Base-by-base conservation (phyloP, 30 jellyfish, hydroid and myxozoan genomes). In the Hydractinia symbiolongicarpus region DNA sequence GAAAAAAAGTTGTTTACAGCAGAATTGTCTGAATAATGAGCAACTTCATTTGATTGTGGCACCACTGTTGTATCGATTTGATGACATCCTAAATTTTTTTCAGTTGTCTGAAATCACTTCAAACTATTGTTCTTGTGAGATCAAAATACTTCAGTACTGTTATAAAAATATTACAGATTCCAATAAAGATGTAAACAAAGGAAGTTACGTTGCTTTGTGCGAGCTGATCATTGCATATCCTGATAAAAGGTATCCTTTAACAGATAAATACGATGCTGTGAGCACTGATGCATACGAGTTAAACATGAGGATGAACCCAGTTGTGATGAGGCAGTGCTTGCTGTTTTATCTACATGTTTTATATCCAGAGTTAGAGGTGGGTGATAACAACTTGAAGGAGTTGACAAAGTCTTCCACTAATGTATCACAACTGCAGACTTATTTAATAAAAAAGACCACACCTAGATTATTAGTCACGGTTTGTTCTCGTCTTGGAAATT, bases 281-380 rank as follows among this genome's bases (percentile, higher is more conserved):
- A 16, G 17, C 8, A n/a, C 20, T 10, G 44, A 60, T 44, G 44
- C 6, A 0, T n/a, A 53, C 66, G 53, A n/a, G 9, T 8, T 19
- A 8, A 77, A 77, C 60, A 5, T 50, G 40, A 16, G 66, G 9
- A 60, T 21, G 56, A 77, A 77, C 53, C 11, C 14, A 17, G 11
- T 9, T 5, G 9, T 77, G 11, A 55, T 76, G 9, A 55, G 53
- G 53, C 54, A 54, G 56, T 77, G 76, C 21, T 55, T 77, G 85
- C 17, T 77, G 30, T 14, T 77, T 75, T 77, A 44, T 16, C 56
- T 77, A 76, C 50, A 77, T 55, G n/a, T 77, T 77, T 77, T 77
- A 44, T 77, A 53, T 55, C 60, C 30, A 54, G 85, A 60, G 60
- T 49, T 10, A 9, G 83, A 58, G 62, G 44, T 54, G 10, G 14